Evolutionary conservation across 1,140 invertebrate species (phyloP), one percentile per base, ranked within the genome.

Genomic region (Heliconius nattereri): DNA sequence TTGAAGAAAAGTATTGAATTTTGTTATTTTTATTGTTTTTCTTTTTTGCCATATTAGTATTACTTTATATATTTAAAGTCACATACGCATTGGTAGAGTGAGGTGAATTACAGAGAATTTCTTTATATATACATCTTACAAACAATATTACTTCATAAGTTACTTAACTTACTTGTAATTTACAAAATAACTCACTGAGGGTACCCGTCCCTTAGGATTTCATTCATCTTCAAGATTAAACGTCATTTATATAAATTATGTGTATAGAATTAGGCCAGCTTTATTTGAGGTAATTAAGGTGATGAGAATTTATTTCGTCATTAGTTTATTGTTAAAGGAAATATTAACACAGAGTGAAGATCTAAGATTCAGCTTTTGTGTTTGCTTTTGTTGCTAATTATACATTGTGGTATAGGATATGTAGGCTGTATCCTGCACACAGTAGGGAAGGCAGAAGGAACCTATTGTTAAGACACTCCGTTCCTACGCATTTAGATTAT

Each of bases 141-240:
- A 66, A 66, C 60, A 66, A 66, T 29, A 11, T 66, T 29, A 66
- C 23, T 66, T 26, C 60, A 66, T 26, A 26, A 66, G 11, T 66
- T 23, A 66, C 11, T 66, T 26, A 29, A 66, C 23, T 66, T 26
- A 66, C 23, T 66, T 26, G 60, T 66, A 66, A 66, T 66, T 66
- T 66, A 16, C 11, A 66, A 66, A 66, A 66, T 66, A 29, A 26
- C 60, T 66, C 1, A 26, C 60, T 2, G 60, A 66, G 60, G 60
- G n/a, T 16, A 26, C 26, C 60, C 60, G 19, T 72, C 71, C 71
- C 29, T 72, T 8, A 40, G 71, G 71, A 37, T 66, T 66, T 29
- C 60, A 72, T 72, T 72, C 29, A 40, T 72, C 71, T 72, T 72
- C 71, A 72, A 72, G 71, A 72, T 72, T 72, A 72, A 72, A 40